These are phyloP conservation scores for Porites lobata DNA, from an alignment of 92 coral and sea anemone species.

Conservation along the genomic window DNA sequence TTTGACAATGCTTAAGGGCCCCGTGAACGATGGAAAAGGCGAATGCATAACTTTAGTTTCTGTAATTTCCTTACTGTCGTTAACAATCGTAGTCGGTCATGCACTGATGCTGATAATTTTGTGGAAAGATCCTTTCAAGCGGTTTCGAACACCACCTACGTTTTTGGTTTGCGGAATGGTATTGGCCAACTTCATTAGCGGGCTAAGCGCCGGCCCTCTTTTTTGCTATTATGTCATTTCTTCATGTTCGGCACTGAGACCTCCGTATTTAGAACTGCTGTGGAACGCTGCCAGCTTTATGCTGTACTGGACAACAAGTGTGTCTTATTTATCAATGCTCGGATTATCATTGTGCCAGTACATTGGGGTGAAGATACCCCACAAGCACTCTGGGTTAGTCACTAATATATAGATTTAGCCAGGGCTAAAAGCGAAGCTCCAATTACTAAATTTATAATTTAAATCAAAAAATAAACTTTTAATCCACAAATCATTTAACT, in stretches of 20 bases:
- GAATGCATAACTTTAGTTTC: slow-evolving; percentile 11
- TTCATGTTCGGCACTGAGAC: no score
- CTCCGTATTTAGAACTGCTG: no score
- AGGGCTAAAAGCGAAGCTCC: no score
- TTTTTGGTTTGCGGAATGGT: slow-evolving; percentile 39
- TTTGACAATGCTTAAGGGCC: no score
- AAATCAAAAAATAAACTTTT: no score
- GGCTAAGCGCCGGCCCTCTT: slow-evolving; percentile 39
- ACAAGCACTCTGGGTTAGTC: slow-evolving; percentile 29
- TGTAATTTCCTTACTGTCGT: slow-evolving; percentile 11
- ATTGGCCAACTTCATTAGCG: slow-evolving; percentile 32
- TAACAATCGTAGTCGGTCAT: slow-evolving; percentile 27
- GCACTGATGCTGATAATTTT: slow-evolving; percentile 27
- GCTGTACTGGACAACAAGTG: no score
- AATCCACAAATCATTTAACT: no score
- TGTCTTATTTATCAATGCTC: no score
- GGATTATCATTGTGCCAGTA: no score
- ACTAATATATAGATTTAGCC: no score
- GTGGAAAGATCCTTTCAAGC: slow-evolving; percentile 54
- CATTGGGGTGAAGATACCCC: no score
- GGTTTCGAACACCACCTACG: slow-evolving; percentile 48
- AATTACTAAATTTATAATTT: no score
- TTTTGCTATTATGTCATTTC: not conserved
- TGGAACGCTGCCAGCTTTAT: slow-evolving; percentile 6
- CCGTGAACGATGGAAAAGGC: not conserved